Evolutionary conservation across 1,140 invertebrate genomes (phyloP).

Genomic region (Chionoecetes opilio): DNA sequence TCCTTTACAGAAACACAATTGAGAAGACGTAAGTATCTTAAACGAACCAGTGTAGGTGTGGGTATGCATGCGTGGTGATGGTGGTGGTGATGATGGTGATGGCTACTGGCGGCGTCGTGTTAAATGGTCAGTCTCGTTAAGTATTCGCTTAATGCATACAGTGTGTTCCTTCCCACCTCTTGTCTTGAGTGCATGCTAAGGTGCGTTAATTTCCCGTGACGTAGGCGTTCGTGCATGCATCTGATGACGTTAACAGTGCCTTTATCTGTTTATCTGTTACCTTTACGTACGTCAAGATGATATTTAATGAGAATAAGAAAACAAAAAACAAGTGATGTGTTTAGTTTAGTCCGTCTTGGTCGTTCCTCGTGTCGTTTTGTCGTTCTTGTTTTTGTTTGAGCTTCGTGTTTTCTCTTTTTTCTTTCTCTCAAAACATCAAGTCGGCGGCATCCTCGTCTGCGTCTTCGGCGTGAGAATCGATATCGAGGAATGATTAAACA

Average conservation of each 20-base stretch:
- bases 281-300: neutral
- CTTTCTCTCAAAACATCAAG: too few species aligned
- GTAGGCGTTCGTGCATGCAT: neutral
- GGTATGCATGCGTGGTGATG: neutral
- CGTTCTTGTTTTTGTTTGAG: too few species aligned
- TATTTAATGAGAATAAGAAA: too few species aligned
- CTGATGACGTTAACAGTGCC: neutral
- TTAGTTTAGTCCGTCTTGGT: too few species aligned
- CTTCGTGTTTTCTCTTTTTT: too few species aligned
- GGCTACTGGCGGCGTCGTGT: neutral
- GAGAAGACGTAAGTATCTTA: conserved; percentile 60
- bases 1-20: conserved; percentile 64
- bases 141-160: neutral
- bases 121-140: neutral
- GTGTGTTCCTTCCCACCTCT: neutral
- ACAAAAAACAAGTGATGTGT: too few species aligned
- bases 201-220: neutral
- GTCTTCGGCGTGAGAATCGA: too few species aligned
- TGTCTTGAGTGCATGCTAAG: neutral
- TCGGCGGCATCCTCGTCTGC: too few species aligned
- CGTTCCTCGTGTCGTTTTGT: too few species aligned
- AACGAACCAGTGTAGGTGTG: conserved; percentile 29
- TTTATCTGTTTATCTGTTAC: neutral
- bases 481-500: too few species aligned
- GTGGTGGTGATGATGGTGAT: neutral